Evolutionary conservation across 2,888 invertebrate species (phyloP), one percentile per base, ranked within the genome.

Genomic region (Watsonalla binaria): DNA sequence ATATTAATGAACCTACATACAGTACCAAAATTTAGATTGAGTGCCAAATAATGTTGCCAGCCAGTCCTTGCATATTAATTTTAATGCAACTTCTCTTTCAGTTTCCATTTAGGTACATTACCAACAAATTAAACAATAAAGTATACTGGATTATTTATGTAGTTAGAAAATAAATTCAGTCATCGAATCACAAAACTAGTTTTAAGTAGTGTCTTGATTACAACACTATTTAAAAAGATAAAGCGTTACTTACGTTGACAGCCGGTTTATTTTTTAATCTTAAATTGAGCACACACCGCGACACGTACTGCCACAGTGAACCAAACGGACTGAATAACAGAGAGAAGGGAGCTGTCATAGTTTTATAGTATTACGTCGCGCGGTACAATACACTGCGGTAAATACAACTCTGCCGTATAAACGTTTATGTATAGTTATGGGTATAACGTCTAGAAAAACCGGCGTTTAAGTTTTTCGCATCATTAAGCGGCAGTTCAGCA

Each of bases 181-280:
- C 24, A 1, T 4, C 24, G 24, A 24, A 24, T 24, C 4, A 24
- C 24, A 24, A 24, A 24, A 24, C 24, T 2, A 24, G 24, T 24
- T 24, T 24, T 24, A 47, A 24, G 5, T 24, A 24, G 13, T 24
- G 15, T 46, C 15, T 5, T 13, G 24, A 46, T 46, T 47, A 33
- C 47, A 47, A 47, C 47, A 47, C 47, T 47, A 33, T 7, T 46
- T 24, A 24, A 46, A 14, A 46, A 46, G n/a, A 15, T 15, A 48
- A 61, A 61, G 65, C 82, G 81, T 82, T 76, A 83, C 81, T 72
- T 71, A 11, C n/a, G 70, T 65, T 66, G 58, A 58, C 56, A 63
- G 63, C 60, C 53, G 62, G 37, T 14, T 46, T 39, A 59, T 60
- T 65, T 69, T 70, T 60, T 56, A 58, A 34, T 60, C 60, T 47